Percentiles rank a stretch among this genome's conserved stretches.
These are phyloP conservation scores for Cancer borealis DNA, from an alignment of 2,888 invertebrate species.

Conservation along the genomic window DNA sequence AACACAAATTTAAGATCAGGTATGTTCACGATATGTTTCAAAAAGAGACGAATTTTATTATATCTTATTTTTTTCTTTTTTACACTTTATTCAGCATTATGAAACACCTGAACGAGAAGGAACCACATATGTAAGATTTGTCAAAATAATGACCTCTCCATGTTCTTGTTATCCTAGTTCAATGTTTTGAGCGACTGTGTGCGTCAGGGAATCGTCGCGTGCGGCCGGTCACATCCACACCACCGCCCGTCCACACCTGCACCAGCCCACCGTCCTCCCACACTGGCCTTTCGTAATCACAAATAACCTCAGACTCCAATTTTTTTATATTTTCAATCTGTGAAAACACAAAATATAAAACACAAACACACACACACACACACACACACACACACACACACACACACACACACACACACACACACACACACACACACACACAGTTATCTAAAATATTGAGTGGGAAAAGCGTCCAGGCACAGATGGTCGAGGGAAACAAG, in stretches of 20 bases:
- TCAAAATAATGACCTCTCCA: background rate
- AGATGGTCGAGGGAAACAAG: background rate
- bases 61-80: background rate
- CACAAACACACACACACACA: constrained; percentile 14
- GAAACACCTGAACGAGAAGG: background rate
- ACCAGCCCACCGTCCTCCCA: background rate
- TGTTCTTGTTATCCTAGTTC: background rate
- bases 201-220: background rate
- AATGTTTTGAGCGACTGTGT: background rate
- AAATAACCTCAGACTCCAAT: background rate
- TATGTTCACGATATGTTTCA: background rate
- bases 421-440: background rate
- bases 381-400: constrained; percentile 52
- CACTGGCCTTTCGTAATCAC: background rate
- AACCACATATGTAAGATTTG: background rate
- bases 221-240: background rate
- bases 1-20: background rate
- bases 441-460: background rate
- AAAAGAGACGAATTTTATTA: background rate
- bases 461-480: background rate
- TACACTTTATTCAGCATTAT: background rate
- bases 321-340: background rate
- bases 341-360: background rate
- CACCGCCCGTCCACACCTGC: background rate
- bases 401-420: constrained; percentile 46